Evolutionary conservation across 2,113 vertebrate species (phyloP).

Genomic region (Orthonyx spaldingii): DNA sequence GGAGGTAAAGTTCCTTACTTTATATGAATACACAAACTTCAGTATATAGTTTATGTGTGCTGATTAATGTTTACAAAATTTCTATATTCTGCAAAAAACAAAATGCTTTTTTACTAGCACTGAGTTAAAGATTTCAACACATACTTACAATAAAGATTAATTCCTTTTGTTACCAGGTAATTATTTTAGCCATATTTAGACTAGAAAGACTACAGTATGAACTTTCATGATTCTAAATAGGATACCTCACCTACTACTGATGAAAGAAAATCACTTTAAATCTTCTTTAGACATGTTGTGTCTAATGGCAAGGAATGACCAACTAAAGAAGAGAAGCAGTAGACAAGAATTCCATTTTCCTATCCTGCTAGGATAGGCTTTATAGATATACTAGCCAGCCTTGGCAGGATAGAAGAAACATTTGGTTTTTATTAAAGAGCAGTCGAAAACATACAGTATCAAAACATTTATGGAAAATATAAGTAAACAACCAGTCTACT

Average conservation of each 20-base stretch:
- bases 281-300: background rate
- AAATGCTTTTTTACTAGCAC: background rate
- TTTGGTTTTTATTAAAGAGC: background rate
- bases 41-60: background rate
- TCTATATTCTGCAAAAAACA: background rate
- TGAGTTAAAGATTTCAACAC: background rate
- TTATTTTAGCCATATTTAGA: background rate
- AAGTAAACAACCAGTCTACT: background rate
- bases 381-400: background rate
- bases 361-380: background rate
- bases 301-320: background rate
- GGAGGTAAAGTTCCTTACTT: background rate
- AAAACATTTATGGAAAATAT: background rate
- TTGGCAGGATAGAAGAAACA: background rate
- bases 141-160: background rate
- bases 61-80: slow-evolving; percentile 6
- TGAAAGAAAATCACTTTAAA: background rate
- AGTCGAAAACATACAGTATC: background rate
- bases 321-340: background rate
- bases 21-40: background rate
- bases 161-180: background rate
- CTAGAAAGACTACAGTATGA: background rate
- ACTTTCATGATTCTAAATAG: background rate
- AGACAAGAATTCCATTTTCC: background rate
- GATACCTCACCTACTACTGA: background rate